phyloP scores from a whole-genome alignment of 2,113 vertebrate species.

The Smithornis capensis region DNA sequence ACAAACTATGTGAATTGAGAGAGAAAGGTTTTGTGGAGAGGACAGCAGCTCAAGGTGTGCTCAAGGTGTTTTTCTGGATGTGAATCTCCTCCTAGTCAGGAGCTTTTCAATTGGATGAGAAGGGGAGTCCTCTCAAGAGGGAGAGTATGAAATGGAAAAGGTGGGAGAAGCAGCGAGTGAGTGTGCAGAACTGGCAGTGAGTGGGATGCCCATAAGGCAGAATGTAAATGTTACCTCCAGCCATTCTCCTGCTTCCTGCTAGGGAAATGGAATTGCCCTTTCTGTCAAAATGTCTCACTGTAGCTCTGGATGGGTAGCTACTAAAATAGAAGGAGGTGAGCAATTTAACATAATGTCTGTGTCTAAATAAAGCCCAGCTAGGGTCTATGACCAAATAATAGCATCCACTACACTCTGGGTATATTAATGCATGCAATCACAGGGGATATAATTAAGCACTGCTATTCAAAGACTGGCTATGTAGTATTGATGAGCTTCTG shows the following conservation, averaged over 20 bases:
- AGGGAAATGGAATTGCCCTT: slow-evolving; percentile 27
- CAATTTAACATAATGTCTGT: neutral
- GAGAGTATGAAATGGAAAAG: neutral
- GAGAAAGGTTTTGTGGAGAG: neutral
- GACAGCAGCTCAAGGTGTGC: neutral
- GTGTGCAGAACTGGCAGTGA: neutral
- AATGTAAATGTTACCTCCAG: slow-evolving; percentile 50
- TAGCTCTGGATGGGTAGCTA: neutral
- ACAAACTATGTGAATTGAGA: neutral
- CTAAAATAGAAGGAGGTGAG: neutral
- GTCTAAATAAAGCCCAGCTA: slow-evolving; percentile 1
- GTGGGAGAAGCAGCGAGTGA: neutral
- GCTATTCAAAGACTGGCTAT: neutral
- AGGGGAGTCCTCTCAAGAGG: neutral
- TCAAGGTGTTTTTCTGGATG: neutral
- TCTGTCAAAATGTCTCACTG: neutral
- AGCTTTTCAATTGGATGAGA: neutral
- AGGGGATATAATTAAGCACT: neutral
- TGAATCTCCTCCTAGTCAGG: neutral
- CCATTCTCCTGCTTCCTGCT: neutral
- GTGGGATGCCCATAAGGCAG: neutral
- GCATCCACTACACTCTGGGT: neutral
- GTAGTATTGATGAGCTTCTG: slow-evolving; percentile 6
- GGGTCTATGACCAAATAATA: neutral
- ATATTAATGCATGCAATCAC: neutral